Conservation (phyloP, 1,140 invertebrate species). For the Pseudomyrmex gracilis region DNA sequence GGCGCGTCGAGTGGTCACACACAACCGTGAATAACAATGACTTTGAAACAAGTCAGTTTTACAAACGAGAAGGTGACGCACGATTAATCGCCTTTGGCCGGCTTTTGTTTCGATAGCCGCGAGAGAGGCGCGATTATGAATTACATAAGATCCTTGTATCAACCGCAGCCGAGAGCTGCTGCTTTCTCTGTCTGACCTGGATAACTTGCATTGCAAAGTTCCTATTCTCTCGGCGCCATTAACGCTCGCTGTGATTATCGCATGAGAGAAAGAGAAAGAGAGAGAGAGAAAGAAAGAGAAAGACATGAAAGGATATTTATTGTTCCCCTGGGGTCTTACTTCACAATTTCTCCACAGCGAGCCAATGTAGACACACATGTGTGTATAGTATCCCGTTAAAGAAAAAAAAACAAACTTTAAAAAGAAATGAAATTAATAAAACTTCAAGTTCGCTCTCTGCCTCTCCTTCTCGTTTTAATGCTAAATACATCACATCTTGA, state of each 20-base stretch:
- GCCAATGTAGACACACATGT: too few relatives aligned
- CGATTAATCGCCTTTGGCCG: constrained; percentile 49
- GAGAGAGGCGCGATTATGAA: constrained; percentile 76
- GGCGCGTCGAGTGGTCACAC: background rate
- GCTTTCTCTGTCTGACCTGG: constrained; percentile 82
- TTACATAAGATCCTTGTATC: constrained; percentile 79
- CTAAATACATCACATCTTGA: constrained; percentile 7
- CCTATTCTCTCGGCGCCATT: constrained; percentile 63
- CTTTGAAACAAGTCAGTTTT: constrained; percentile 31
- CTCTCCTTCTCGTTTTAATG: background rate
- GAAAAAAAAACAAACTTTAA: too few relatives aligned
- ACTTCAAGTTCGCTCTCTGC: too few relatives aligned
- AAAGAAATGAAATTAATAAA: too few relatives aligned
- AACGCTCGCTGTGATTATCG: constrained; percentile 16
- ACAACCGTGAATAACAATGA: background rate
- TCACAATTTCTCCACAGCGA: background rate
- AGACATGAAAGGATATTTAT: constrained; percentile 10
- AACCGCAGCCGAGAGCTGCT: constrained; percentile 66
- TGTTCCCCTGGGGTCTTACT: background rate
- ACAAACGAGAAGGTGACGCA: background rate
- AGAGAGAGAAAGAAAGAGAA: background rate
- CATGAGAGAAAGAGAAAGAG: background rate
- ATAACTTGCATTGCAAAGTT: constrained; percentile 75
- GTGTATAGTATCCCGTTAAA: too few relatives aligned
- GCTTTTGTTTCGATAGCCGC: constrained; percentile 63